Evolutionary conservation across 2,888 invertebrate genomes (phyloP).

Genomic region (Oxytorus armatus): DNA sequence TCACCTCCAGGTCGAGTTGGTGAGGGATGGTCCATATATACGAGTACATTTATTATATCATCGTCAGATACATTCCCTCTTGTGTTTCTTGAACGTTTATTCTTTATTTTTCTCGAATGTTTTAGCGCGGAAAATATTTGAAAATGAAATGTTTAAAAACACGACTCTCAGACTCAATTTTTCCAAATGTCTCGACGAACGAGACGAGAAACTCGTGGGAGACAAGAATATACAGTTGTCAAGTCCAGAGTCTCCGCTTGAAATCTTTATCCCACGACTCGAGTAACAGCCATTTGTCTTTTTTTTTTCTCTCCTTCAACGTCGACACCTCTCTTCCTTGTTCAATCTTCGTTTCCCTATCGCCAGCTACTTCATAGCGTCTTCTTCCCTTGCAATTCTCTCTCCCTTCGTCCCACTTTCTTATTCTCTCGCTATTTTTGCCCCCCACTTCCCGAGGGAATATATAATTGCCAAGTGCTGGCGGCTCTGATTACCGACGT

Average conservation of each 20-base stretch:
- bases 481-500: slow-evolving; percentile 80
- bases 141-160: background rate
- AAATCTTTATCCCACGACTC: slow-evolving; percentile 28
- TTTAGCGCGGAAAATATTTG: too few species aligned
- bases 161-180: background rate
- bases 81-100: too few species aligned
- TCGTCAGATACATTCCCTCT: too few species aligned
- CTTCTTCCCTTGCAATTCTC: slow-evolving; percentile 23
- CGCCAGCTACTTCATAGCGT: slow-evolving; percentile 25
- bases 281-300: background rate
- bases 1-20: too few species aligned
- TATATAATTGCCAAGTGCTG: slow-evolving; percentile 76
- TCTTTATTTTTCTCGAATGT: background rate
- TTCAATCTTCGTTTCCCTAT: slow-evolving; percentile 44
- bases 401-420: slow-evolving; percentile 35
- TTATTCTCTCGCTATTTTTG: too few species aligned
- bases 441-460: slow-evolving; percentile 60
- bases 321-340: slow-evolving; percentile 31
- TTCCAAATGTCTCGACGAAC: background rate
- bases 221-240: background rate
- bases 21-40: too few species aligned
- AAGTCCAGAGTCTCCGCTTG: background rate
- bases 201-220: background rate
- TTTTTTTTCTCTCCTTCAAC: background rate
- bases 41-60: too few species aligned